A percentile compares a stretch with the other conserved stretches of the same genome.
phyloP scores from a whole-genome alignment of 1,140 invertebrate genomes.

The Caerostris extrusa region DNA sequence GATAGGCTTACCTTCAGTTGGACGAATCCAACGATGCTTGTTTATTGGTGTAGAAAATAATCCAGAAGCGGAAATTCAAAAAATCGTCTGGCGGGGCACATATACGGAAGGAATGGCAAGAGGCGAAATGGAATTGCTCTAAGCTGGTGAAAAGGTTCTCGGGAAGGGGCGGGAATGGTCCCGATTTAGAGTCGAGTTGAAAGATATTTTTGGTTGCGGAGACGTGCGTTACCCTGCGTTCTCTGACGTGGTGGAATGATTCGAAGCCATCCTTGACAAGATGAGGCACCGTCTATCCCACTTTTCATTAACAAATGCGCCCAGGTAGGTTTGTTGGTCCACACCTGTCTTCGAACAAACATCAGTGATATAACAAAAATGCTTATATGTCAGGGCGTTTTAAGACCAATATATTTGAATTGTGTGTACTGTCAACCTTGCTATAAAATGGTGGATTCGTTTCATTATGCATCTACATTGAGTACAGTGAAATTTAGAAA shows the following conservation, averaged over 20 bases:
- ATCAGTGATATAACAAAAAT: too few relatives aligned
- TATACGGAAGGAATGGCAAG: constrained; percentile 11
- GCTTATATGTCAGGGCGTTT: too few relatives aligned
- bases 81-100: not conserved
- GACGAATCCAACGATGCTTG: not conserved
- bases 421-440: too few relatives aligned
- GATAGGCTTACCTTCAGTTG: not conserved
- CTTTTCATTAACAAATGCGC: constrained; percentile 19
- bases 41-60: constrained; percentile 2
- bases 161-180: constrained; percentile 29
- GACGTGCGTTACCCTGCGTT: constrained; percentile 36
- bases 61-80: not conserved
- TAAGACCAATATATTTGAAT: too few relatives aligned
- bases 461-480: too few relatives aligned
- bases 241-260: constrained; percentile 11
- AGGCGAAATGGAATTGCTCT: constrained; percentile 39
- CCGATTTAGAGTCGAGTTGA: constrained; percentile 64
- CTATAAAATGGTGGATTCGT: too few relatives aligned
- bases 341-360: not conserved
- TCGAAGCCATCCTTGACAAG: constrained; percentile 54
- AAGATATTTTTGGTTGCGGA: constrained; percentile 54
- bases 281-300: not conserved
- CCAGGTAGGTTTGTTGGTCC: not conserved
- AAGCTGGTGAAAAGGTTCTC: constrained; percentile 44
- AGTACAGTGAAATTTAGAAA: too few relatives aligned